Conservation (phyloP, 1,140 invertebrate genomes). For the Eriocheir sinensis region DNA sequence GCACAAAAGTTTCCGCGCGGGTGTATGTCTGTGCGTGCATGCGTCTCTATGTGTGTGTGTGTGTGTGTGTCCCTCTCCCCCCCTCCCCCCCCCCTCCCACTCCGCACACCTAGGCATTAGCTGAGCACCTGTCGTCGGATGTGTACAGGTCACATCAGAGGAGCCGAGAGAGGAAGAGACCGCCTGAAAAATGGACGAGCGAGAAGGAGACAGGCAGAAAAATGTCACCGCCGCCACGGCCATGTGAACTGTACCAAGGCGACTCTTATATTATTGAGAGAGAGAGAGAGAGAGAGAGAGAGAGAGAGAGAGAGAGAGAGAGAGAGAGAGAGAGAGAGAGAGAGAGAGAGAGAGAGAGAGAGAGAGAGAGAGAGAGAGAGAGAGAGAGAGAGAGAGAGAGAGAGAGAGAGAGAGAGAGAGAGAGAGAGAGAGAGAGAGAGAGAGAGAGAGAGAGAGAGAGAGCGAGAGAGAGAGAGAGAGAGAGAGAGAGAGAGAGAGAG, state of each 20-base stretch:
- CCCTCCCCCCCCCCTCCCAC: no score
- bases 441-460: neutral
- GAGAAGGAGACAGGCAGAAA: no score
- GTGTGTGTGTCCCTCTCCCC: neutral
- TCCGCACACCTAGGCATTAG: no score
- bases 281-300: neutral
- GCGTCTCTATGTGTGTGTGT: neutral
- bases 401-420: neutral
- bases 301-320: constrained; percentile 35
- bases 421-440: neutral
- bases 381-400: neutral
- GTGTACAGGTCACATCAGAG: neutral
- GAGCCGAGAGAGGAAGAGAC: neutral
- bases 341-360: neutral
- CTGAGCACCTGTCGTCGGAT: neutral
- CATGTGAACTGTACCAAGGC: no score
- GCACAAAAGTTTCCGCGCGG: neutral
- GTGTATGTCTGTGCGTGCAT: no score
- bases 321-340: neutral
- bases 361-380: neutral
- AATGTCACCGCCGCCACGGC: neutral
- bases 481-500: neutral
- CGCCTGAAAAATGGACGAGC: no score
- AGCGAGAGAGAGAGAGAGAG: neutral
- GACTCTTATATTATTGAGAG: neutral